Evolutionary conservation across 2,797 vertebrate genomes (phyloP).

Genomic region (Cyclura pinguis): DNA sequence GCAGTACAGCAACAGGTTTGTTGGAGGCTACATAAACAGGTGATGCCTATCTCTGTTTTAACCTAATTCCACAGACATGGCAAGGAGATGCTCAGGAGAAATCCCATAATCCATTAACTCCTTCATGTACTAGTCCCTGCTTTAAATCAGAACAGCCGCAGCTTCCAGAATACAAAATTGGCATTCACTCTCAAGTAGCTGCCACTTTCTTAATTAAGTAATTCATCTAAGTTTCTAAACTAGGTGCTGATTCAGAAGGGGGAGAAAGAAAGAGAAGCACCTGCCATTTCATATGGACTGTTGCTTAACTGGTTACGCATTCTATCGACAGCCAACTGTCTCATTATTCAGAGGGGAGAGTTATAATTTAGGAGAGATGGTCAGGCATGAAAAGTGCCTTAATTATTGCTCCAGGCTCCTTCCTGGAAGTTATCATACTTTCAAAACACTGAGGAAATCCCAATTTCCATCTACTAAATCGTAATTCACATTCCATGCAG

Average conservation of each 20-base stretch:
- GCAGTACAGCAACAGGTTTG: neutral
- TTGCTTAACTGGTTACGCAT: conserved; percentile 13
- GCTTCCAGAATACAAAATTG: conserved; percentile 6
- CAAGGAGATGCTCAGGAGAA: neutral
- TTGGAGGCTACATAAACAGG: neutral
- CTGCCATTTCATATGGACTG: conserved; percentile 11
- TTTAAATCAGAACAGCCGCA: conserved; percentile 24
- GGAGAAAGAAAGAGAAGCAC: neutral
- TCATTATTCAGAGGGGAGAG: conserved; percentile 25
- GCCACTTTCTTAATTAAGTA: conserved; percentile 25
- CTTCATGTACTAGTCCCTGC: neutral
- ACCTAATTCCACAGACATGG: neutral
- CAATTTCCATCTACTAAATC: conserved; percentile 27
- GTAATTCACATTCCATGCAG: neutral
- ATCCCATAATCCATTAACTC: neutral
- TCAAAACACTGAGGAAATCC: conserved; percentile 20
- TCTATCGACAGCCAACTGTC: conserved; percentile 14
- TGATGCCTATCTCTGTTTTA: neutral
- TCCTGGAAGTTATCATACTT: neutral
- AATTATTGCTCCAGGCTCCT: conserved; percentile 12
- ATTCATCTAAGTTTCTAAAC: conserved; percentile 26
- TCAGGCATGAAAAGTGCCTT: conserved; percentile 39
- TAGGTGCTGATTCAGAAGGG: conserved; percentile 12
- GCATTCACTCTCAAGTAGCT: conserved; percentile 19
- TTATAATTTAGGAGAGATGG: conserved; percentile 17